Conservation (phyloP, 2,113 vertebrate genomes). For the Sciurus niger region DNA sequence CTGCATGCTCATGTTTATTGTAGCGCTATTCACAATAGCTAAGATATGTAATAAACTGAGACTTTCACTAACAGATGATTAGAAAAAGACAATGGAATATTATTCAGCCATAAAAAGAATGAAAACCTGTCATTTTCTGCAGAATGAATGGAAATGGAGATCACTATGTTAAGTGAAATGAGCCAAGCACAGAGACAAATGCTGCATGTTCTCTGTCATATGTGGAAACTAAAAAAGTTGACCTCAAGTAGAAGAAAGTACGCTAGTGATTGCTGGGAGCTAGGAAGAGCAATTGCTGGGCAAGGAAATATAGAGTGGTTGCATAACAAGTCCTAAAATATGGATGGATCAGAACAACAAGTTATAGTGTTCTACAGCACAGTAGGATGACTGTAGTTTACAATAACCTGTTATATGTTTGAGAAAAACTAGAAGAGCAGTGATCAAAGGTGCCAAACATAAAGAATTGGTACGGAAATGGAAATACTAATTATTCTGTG, state of each 20-base stretch:
- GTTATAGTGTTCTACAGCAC: not conserved
- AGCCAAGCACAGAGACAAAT: not conserved
- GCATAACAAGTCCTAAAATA: not conserved
- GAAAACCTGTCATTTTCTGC: not conserved
- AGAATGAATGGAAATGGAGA: not conserved
- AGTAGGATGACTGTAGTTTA: too few relatives aligned
- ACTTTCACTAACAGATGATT: not conserved
- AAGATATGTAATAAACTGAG: not conserved
- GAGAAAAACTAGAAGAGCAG: not conserved
- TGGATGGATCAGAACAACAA: not conserved
- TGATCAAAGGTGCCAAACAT: not conserved
- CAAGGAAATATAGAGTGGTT: not conserved
- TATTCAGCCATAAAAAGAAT: not conserved
- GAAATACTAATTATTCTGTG: not conserved
- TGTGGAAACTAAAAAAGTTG: not conserved
- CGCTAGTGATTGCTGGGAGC: not conserved
- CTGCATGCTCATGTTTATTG: not conserved
- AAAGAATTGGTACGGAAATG: not conserved
- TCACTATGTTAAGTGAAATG: not conserved
- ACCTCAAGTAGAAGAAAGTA: not conserved
- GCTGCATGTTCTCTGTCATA: not conserved
- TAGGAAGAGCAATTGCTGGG: not conserved
- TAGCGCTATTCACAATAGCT: not conserved
- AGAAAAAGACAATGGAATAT: not conserved
- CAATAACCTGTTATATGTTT: not conserved